Conservation (phyloP, 2,113 vertebrate genomes). For the Steatornis caripensis region DNA sequence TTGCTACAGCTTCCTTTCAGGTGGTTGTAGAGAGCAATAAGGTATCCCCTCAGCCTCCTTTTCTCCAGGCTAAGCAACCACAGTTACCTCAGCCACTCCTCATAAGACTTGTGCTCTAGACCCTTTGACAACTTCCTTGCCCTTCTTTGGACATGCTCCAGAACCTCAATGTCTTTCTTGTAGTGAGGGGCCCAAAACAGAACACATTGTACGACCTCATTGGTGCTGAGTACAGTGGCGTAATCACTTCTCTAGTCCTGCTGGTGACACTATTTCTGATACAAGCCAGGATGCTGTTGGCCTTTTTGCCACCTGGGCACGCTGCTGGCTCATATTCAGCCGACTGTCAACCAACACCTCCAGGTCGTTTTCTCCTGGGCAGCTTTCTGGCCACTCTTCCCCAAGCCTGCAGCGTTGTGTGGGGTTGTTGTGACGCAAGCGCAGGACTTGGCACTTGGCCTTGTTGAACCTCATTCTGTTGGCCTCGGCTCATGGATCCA, state of each 20-base stretch:
- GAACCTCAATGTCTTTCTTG: background rate
- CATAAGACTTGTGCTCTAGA: background rate
- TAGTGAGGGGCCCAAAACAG: background rate
- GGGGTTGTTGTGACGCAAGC: background rate
- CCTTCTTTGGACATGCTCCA: background rate
- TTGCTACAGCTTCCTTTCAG: too few species aligned
- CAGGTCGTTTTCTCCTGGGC: fast-evolving
- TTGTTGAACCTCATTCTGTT: background rate
- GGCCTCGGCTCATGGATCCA: fast-evolving
- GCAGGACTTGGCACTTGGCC: background rate
- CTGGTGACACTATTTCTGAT: background rate
- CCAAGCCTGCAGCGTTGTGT: background rate
- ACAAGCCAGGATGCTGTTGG: background rate
- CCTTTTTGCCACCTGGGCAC: background rate
- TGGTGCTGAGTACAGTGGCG: too few species aligned
- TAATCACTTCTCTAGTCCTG: fast-evolving
- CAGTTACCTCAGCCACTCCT: background rate
- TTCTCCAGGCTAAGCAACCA: background rate
- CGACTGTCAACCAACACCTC: fast-evolving
- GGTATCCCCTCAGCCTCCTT: background rate
- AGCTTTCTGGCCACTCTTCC: background rate
- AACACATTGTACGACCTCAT: background rate
- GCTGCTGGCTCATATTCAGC: background rate
- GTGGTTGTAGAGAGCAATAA: too few species aligned
- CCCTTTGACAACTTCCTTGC: background rate